Conservation (phyloP, 2,888 invertebrate genomes). For the Sphaeridia pumilis region DNA sequence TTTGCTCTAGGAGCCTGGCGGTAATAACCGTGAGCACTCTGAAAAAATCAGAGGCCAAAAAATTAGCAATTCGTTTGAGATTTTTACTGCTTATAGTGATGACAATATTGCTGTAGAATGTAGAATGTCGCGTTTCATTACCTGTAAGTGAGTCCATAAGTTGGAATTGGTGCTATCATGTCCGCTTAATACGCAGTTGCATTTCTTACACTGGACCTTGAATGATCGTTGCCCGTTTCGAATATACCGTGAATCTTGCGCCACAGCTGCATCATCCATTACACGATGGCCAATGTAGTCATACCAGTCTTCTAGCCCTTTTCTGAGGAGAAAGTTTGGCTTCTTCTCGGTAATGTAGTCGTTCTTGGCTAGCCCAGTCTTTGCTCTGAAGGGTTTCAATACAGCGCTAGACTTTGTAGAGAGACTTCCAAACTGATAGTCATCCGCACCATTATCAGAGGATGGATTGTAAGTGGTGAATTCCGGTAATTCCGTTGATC, state of each 20-base stretch:
- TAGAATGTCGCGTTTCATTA: too few relatives aligned
- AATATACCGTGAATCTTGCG: not conserved
- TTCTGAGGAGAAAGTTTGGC: slow-evolving; percentile 1
- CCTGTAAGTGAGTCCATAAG: not conserved
- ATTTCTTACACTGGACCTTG: slow-evolving; percentile 1
- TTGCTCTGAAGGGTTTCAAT: too few relatives aligned
- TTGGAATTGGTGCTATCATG: not conserved
- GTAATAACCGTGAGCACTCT: not conserved
- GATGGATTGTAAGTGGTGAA: too few relatives aligned
- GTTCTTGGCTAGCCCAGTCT: too few relatives aligned
- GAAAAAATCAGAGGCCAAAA: not conserved
- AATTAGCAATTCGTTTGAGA: too few relatives aligned
- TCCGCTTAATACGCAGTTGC: not conserved
- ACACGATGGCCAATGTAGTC: slow-evolving; percentile 1
- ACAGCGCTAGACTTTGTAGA: too few relatives aligned
- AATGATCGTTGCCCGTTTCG: not conserved
- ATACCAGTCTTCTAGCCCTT: not conserved
- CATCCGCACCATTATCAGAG: too few relatives aligned
- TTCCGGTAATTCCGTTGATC: too few relatives aligned
- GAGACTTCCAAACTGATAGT: too few relatives aligned
- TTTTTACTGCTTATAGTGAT: too few relatives aligned
- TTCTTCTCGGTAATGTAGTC: not conserved
- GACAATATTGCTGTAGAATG: too few relatives aligned
- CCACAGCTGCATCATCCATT: not conserved
- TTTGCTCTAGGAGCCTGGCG: not conserved